These are phyloP conservation scores for Parus major DNA, from an alignment of 2,113 vertebrate genomes.

Conservation along the genomic window DNA sequence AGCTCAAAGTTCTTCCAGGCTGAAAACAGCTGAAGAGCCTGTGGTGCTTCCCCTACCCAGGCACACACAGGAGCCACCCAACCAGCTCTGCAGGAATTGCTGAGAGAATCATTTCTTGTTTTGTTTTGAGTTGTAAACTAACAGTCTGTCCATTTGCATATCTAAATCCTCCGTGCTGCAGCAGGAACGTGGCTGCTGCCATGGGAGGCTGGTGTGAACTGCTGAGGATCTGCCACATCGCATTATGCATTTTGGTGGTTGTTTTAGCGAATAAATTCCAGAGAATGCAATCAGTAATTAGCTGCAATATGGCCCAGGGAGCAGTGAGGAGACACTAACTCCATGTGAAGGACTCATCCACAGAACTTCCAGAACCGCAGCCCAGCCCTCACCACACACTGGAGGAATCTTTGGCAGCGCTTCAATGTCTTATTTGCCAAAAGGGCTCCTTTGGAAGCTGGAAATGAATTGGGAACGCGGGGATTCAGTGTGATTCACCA, in stretches of 20 bases:
- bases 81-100: background rate
- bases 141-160: background rate
- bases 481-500: background rate
- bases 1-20: background rate
- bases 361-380: background rate
- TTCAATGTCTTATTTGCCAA: background rate
- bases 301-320: background rate
- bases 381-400: background rate
- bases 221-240: background rate
- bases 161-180: background rate
- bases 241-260: background rate
- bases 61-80: background rate
- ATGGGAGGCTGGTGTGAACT: background rate
- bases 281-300: constrained; percentile 32
- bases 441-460: background rate
- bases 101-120: background rate
- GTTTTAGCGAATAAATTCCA: constrained; percentile 5
- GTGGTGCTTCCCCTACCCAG: accelerated
- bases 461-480: background rate
- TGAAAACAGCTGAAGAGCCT: background rate
- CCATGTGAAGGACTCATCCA: constrained; percentile 21
- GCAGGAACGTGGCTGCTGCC: background rate
- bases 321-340: background rate
- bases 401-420: background rate
- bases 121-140: background rate